Conservation (phyloP, 2,797 vertebrate genomes). For the Chromis chromis region DNA sequence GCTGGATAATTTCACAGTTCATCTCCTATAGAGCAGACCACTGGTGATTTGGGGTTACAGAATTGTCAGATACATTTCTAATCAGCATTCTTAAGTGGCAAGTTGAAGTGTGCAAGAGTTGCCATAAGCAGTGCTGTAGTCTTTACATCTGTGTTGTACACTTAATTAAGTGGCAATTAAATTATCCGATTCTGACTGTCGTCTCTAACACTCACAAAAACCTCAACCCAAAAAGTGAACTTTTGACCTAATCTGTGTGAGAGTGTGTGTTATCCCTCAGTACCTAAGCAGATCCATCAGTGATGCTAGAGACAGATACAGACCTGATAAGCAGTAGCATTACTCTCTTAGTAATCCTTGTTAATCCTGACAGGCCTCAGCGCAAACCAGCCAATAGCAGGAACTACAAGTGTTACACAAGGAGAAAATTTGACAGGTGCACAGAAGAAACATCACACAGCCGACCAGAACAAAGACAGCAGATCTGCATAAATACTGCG, state of each 20-base stretch:
- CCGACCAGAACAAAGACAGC: constrained; percentile 6
- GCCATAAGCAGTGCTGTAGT: not conserved
- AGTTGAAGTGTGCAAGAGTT: not conserved
- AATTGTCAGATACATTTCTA: too few species aligned
- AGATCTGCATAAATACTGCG: not conserved
- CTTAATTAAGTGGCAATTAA: constrained; percentile 4
- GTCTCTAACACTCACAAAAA: constrained; percentile 1
- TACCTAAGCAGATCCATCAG: constrained; percentile 52
- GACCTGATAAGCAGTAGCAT: constrained; percentile 79
- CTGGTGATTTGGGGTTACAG: too few species aligned
- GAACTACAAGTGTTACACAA: constrained; percentile 55
- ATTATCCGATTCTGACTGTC: not conserved
- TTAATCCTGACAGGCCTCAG: constrained; percentile 79
- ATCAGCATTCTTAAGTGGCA: too few species aligned
- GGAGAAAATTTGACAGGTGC: constrained; percentile 49
- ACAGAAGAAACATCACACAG: constrained; percentile 8
- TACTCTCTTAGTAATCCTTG: constrained; percentile 80
- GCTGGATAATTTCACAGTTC: too few species aligned
- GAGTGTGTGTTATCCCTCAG: constrained; percentile 32
- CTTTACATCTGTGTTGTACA: constrained; percentile 6
- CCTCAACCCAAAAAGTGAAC: constrained; percentile 20
- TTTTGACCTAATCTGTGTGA: constrained; percentile 36
- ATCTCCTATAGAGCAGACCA: too few species aligned
- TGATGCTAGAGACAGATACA: constrained; percentile 66
- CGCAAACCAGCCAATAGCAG: constrained; percentile 51